phyloP scores from a whole-genome alignment of 2,113 vertebrate species.

The Eolophus roseicapilla region DNA sequence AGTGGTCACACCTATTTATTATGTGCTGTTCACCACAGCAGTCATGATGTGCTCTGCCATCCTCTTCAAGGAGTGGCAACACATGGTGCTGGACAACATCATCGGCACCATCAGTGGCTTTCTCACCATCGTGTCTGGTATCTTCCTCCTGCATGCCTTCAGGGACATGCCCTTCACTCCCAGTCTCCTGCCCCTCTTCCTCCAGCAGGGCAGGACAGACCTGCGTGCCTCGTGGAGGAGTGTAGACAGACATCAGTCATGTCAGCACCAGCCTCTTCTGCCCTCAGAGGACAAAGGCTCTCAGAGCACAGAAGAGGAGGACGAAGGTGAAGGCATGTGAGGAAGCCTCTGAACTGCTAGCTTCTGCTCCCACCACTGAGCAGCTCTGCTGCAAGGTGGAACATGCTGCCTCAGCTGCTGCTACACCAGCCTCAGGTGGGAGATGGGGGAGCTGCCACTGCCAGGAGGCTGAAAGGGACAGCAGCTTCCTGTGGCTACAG shows the following conservation, averaged over 20 bases:
- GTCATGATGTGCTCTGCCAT: slow-evolving; percentile 85
- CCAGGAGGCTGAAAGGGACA: neutral
- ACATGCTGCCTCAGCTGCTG: neutral
- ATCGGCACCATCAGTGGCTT: slow-evolving; percentile 81
- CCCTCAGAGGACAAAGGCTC: slow-evolving; percentile 15
- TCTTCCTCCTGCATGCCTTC: slow-evolving; percentile 83
- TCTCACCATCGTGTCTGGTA: slow-evolving; percentile 81
- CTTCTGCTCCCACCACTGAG: neutral
- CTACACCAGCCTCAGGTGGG: neutral
- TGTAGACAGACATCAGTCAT: neutral
- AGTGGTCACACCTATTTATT: slow-evolving; percentile 81
- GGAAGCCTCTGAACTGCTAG: neutral
- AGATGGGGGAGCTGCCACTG: neutral
- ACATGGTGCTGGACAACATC: slow-evolving; percentile 74
- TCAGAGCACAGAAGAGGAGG: neutral
- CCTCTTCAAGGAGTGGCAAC: slow-evolving; percentile 86
- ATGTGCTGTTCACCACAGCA: slow-evolving; percentile 84
- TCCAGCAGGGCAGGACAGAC: slow-evolving; percentile 52
- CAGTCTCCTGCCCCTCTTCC: slow-evolving; percentile 76
- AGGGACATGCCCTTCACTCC: slow-evolving; percentile 75
- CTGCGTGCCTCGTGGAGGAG: neutral
- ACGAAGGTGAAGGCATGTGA: neutral
- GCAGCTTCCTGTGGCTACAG: neutral
- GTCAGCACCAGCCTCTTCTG: slow-evolving; percentile 56
- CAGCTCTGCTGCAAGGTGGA: neutral